Base-by-base conservation (phyloP, 2,888 invertebrate genomes). In the Sthenelais limicola region DNA sequence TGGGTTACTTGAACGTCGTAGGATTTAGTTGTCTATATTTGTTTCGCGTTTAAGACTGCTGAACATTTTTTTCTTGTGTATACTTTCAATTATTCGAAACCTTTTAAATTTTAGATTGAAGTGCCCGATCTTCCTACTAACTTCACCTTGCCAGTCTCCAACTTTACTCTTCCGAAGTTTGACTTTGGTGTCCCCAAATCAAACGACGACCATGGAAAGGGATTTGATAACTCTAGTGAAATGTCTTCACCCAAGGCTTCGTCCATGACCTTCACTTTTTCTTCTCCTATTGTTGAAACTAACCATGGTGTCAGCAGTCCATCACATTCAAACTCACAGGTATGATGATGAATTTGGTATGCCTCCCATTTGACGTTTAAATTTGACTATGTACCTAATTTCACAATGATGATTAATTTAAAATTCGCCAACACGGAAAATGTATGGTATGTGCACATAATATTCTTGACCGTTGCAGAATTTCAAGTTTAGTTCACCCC, bases 121-220 rank as follows among this genome's bases (percentile, higher is more conserved):
- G 67, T 81, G 1, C 83, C 83, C 47, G 82, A 85, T 66, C 80
- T 89, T 70, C 84, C 87, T 4, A 82, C 84, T 72, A 87, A 81
- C 33, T 83, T 90, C 77, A 85, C 90, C 54, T 84, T 91, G 73
- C 91, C 91, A 21, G 90, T 91, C 68, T 88, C 90, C n/a, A 89
- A 88, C 67, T 86, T 91, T 80, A 91, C 91, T 1, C 90, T 88
- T 76, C 91, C 92, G 79, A 90, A 90, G 80, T 89, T 91, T 74
- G 73, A 72, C 3, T 30, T 26, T 4, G 24, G 18, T 15, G 49
- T n/a, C 28, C 21, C 30, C 3, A 56, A 5, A 26, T 15, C 35
- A 21, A 35, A 33, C 43, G 43, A 9, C 18, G 43, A 43, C 9
- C 9, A 43, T 43, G 18, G 18, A 15, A 43, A 43, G 43, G 18